phyloP scores from a whole-genome alignment of 2,888 invertebrate genomes.

The Nasonovia ribisnigri region DNA sequence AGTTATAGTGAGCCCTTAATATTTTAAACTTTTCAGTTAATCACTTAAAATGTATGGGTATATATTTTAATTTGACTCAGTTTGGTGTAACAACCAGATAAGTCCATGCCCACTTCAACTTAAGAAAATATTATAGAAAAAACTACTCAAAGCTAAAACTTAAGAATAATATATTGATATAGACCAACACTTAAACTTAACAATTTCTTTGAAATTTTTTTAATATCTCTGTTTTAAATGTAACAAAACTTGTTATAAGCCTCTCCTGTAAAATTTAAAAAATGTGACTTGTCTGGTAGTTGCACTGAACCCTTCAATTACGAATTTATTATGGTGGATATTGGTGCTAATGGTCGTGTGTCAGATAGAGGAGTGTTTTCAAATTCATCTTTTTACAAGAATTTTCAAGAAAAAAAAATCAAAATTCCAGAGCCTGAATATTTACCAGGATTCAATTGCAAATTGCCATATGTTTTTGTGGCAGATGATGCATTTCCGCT shows the following conservation, averaged over 20 bases:
- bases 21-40: too few species aligned
- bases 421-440: constrained; percentile 43
- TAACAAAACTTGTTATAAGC: constrained; percentile 1
- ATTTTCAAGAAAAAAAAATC: constrained; percentile 38
- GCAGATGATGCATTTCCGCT: constrained; percentile 62
- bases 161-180: constrained; percentile 28
- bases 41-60: neutral
- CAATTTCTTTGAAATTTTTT: too few species aligned
- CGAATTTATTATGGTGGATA: constrained; percentile 55
- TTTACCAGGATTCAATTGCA: constrained; percentile 45
- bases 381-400: constrained; percentile 44
- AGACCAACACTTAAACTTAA: neutral
- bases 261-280: constrained; percentile 13
- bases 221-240: too few species aligned
- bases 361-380: constrained; percentile 50
- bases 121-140: neutral
- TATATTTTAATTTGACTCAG: constrained; percentile 14
- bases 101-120: constrained; percentile 8
- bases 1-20: too few species aligned
- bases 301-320: constrained; percentile 45
- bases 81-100: constrained; percentile 29
- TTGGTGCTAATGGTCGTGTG: constrained; percentile 53
- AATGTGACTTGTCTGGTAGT: neutral
- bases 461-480: constrained; percentile 51
- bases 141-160: neutral